These are phyloP conservation scores for Gobio occitaniae DNA, from an alignment of 2,797 vertebrate genomes.

Conservation along the genomic window DNA sequence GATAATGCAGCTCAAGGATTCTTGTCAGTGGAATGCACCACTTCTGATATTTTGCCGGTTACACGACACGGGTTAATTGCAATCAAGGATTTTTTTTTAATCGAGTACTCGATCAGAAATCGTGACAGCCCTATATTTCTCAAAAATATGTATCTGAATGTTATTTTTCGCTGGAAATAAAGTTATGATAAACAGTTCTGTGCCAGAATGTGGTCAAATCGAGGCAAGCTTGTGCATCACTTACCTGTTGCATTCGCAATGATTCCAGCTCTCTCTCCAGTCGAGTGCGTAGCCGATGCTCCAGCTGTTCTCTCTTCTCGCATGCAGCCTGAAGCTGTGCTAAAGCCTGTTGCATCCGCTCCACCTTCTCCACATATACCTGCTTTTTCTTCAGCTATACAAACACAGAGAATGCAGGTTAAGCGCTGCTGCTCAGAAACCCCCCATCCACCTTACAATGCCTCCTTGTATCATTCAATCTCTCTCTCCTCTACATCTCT, in stretches of 20 bases:
- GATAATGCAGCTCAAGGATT: too few relatives aligned
- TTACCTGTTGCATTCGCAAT: constrained; percentile 95
- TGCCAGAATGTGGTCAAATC: neutral
- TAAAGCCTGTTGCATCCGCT: constrained; percentile 96
- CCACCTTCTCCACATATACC: constrained; percentile 97
- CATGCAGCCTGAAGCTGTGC: constrained; percentile 96
- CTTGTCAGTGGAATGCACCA: too few relatives aligned
- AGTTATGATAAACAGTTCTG: neutral
- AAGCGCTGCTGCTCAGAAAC: constrained; percentile 25
- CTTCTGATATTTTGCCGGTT: too few relatives aligned
- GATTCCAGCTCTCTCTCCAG: constrained; percentile 95
- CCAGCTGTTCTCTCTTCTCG: constrained; percentile 96
- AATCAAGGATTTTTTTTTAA: too few relatives aligned
- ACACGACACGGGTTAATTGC: too few relatives aligned
- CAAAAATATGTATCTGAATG: neutral
- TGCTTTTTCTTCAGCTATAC: constrained; percentile 96
- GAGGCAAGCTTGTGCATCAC: neutral
- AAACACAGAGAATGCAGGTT: constrained; percentile 50
- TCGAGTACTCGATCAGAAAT: too few relatives aligned
- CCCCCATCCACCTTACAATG: constrained; percentile 51
- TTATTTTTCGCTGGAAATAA: neutral
- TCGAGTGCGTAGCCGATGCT: constrained; percentile 90
- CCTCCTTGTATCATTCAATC: constrained; percentile 36
- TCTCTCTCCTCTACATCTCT: constrained; percentile 37
- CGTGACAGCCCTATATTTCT: neutral